phyloP scores from a whole-genome alignment of 2,888 invertebrate genomes.

The Cinara cedri region DNA sequence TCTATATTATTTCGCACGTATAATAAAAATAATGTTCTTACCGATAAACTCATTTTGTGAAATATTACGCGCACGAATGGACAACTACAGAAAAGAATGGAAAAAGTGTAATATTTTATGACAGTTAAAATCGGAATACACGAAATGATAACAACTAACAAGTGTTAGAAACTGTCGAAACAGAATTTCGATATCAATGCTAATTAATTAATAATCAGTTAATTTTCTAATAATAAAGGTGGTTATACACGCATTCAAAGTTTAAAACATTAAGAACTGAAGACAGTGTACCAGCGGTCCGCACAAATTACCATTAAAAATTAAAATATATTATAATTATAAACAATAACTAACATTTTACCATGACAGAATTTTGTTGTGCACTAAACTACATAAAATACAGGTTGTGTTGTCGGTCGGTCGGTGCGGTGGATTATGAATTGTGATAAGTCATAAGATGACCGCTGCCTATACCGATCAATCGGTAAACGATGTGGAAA shows the following conservation, averaged over 20 bases:
- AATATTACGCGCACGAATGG: not conserved
- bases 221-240: too few relatives aligned
- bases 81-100: not conserved
- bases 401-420: slow-evolving; percentile 9
- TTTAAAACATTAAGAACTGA: not conserved
- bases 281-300: not conserved
- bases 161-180: not conserved
- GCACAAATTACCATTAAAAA: not conserved
- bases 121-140: not conserved
- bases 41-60: slow-evolving; percentile 31
- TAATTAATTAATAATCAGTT: not conserved
- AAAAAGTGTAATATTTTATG: not conserved
- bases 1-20: too few relatives aligned
- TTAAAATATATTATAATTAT: not conserved
- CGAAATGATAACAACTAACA: not conserved
- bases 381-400: slow-evolving; percentile 9
- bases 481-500: too few relatives aligned
- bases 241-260: too few relatives aligned
- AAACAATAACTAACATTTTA: too few relatives aligned
- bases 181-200: not conserved
- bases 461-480: slow-evolving; percentile 6
- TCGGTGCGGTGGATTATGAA: not conserved
- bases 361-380: not conserved
- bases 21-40: slow-evolving; percentile 7
- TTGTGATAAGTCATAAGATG: slow-evolving; percentile 13